Evolutionary conservation across 2,888 invertebrate species (phyloP).

Genomic region (Drosophila maculinotata): DNA sequence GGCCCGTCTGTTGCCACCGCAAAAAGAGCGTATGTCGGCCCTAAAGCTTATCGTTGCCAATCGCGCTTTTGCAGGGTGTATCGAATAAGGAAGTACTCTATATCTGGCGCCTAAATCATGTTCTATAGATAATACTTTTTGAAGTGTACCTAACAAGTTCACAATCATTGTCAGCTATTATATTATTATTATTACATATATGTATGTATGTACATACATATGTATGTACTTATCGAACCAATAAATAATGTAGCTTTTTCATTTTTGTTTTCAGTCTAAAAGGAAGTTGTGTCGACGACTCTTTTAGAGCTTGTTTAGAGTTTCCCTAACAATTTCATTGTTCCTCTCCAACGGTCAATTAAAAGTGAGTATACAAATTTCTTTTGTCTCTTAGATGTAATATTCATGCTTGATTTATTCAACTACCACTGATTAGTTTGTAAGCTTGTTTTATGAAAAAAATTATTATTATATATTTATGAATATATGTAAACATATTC

Average conservation of each 20-base stretch:
- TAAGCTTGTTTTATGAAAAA: constrained; percentile 55
- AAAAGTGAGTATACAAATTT: constrained; percentile 79
- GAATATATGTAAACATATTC: constrained; percentile 17
- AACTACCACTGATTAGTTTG: constrained; percentile 46
- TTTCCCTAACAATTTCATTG: constrained; percentile 83
- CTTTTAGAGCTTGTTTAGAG: constrained; percentile 82
- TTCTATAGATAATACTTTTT: constrained; percentile 1
- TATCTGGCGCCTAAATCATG: not conserved
- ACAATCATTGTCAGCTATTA: not conserved
- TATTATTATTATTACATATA: not conserved
- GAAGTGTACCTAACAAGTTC: not conserved
- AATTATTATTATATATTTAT: constrained; percentile 30
- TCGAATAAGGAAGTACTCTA: constrained; percentile 39
- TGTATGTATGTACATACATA: not conserved
- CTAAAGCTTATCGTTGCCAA: constrained; percentile 31
- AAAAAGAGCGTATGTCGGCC: not conserved
- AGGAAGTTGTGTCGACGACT: constrained; percentile 82
- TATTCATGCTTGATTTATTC: constrained; percentile 34
- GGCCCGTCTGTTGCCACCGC: not conserved
- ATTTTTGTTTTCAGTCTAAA: constrained; percentile 80
- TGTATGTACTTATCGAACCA: constrained; percentile 8
- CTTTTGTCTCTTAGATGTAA: constrained; percentile 27
- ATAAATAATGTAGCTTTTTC: constrained; percentile 43
- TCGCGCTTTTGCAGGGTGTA: constrained; percentile 30
- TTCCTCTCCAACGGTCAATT: constrained; percentile 83